Conservation (phyloP, 2,797 vertebrate species). For the Melanotaenia trifasciata region DNA sequence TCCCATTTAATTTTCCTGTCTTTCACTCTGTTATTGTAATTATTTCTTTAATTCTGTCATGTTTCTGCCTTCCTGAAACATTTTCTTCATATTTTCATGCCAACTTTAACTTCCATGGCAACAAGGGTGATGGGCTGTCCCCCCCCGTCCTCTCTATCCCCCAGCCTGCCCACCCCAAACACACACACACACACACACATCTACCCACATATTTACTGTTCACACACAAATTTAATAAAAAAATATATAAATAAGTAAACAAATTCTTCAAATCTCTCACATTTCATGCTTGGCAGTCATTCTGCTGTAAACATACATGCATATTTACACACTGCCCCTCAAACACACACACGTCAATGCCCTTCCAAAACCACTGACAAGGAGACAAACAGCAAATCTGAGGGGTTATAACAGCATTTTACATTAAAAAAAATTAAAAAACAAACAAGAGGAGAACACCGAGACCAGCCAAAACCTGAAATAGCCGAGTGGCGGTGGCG, state of each 20-base stretch:
- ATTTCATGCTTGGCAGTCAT: constrained; percentile 28
- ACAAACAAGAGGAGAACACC: constrained; percentile 32
- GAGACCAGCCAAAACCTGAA: constrained; percentile 71
- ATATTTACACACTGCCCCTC: constrained; percentile 15
- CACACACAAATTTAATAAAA: constrained; percentile 25
- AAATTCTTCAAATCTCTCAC: constrained; percentile 42
- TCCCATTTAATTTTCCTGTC: background rate
- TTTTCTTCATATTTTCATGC: constrained; percentile 54
- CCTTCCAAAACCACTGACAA: constrained; percentile 69
- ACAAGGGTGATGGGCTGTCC: constrained; percentile 58
- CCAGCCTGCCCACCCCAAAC: constrained; percentile 25
- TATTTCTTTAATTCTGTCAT: constrained; percentile 18
- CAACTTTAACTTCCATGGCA: constrained; percentile 74
- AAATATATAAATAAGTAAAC: constrained; percentile 1
- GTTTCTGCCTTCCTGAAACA: constrained; percentile 23
- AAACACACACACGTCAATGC: constrained; percentile 21
- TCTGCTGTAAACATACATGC: constrained; percentile 24
- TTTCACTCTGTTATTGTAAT: background rate
- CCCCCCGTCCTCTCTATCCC: constrained; percentile 16
- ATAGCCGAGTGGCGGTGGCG: constrained; percentile 59
- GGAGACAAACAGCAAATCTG: constrained; percentile 71
- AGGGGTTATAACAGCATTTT: constrained; percentile 58
- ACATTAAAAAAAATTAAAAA: constrained; percentile 4
- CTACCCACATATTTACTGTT: constrained; percentile 7
- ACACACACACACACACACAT: constrained; percentile 30